phyloP scores from a whole-genome alignment of 2,797 vertebrate species.

The Spinus olivaceus region DNA sequence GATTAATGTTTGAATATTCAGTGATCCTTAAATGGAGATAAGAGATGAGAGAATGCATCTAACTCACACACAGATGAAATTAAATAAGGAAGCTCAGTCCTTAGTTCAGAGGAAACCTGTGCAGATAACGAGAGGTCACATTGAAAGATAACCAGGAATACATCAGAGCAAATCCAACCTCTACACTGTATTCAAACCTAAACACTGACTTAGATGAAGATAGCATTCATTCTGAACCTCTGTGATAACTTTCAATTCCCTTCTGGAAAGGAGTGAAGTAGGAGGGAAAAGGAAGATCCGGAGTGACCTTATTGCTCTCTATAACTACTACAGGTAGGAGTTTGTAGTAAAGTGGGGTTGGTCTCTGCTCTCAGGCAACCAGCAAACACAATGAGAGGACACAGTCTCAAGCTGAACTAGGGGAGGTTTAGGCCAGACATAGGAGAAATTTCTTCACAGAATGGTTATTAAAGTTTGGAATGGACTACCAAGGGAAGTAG shows the following conservation, averaged over 20 bases:
- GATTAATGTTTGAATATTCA: not conserved
- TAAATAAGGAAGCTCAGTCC: not conserved
- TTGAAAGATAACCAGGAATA: not conserved
- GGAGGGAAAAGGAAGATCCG: not conserved
- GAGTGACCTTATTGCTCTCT: not conserved
- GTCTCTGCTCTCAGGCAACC: not conserved
- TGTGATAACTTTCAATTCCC: not conserved
- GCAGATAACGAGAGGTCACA: not conserved
- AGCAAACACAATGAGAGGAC: not conserved
- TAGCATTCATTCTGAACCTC: not conserved
- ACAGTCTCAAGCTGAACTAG: not conserved
- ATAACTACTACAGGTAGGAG: not conserved
- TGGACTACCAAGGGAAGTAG: not conserved
- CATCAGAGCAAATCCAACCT: not conserved
- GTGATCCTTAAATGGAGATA: not conserved
- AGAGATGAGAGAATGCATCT: not conserved
- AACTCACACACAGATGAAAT: not conserved
- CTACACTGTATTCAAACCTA: not conserved
- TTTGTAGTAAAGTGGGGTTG: not conserved
- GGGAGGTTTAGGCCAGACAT: not conserved
- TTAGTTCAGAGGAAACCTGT: not conserved
- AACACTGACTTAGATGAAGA: not conserved
- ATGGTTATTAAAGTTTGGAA: not conserved
- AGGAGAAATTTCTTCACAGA: not conserved
- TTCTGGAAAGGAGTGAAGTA: not conserved